These are phyloP conservation scores for Uloborus diversus DNA, from an alignment of 1,140 invertebrate genomes.

Conservation along the genomic window DNA sequence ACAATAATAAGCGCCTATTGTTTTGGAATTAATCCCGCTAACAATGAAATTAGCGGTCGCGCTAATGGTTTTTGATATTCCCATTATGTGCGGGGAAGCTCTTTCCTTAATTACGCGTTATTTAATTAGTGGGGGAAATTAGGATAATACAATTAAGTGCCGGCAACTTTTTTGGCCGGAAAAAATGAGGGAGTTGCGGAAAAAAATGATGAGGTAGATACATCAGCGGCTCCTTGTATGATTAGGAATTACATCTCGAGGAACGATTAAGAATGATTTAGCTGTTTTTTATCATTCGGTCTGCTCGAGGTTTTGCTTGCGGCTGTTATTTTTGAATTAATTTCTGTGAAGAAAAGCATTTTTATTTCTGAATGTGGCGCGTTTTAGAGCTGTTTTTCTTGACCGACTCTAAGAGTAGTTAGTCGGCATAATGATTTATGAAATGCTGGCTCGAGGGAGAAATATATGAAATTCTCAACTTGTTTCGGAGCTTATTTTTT, in stretches of 20 bases:
- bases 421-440: too few relatives aligned
- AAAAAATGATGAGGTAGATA: slow-evolving; percentile 42
- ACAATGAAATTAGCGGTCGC: slow-evolving; percentile 56
- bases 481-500: too few relatives aligned
- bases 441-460: too few relatives aligned
- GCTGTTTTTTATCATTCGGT: not conserved
- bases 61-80: slow-evolving; percentile 57
- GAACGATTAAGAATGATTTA: slow-evolving; percentile 49
- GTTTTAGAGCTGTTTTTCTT: too few relatives aligned
- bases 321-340: slow-evolving; percentile 56
- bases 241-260: slow-evolving; percentile 55
- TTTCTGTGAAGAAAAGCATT: too few relatives aligned
- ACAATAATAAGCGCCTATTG: slow-evolving; percentile 55
- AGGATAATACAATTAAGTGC: slow-evolving; percentile 55
- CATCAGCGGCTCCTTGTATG: slow-evolving; percentile 40
- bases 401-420: too few relatives aligned
- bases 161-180: slow-evolving; percentile 40
- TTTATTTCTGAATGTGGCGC: too few relatives aligned
- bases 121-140: slow-evolving; percentile 56
- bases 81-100: slow-evolving; percentile 35
- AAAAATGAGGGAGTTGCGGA: slow-evolving; percentile 18
- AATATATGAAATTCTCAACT: too few relatives aligned
- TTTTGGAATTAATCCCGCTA: slow-evolving; percentile 54
- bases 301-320: not conserved
- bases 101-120: slow-evolving; percentile 57